phyloP scores from a whole-genome alignment of 2,888 invertebrate genomes.

The Macaria liturata region DNA sequence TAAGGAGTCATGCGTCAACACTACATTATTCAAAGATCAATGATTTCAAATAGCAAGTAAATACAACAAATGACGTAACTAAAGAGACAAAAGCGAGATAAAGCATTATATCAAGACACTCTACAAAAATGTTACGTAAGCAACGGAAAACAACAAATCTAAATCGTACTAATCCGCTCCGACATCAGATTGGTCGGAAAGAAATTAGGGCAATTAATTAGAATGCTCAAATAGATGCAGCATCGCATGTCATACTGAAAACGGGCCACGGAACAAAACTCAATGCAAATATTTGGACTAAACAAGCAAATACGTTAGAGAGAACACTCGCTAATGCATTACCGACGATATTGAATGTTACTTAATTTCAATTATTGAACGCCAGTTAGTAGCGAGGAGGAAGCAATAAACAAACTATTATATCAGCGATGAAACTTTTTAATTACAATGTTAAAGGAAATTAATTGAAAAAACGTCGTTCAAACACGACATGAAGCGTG shows the following conservation, averaged over 20 bases:
- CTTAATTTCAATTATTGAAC: neutral
- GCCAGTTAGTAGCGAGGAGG: neutral
- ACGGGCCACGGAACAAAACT: conserved; percentile 6
- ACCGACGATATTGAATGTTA: neutral
- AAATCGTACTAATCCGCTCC: no score
- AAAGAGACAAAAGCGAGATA: no score
- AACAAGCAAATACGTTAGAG: conserved; percentile 16
- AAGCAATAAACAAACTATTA: neutral
- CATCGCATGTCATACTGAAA: neutral
- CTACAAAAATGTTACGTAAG: no score
- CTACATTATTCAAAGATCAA: no score
- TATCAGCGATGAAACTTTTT: conserved; percentile 1
- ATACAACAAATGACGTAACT: no score
- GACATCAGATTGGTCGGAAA: neutral
- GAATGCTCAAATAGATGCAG: conserved; percentile 6
- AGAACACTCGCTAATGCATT: conserved; percentile 11
- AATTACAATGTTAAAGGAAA: conserved; percentile 3
- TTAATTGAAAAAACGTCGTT: conserved; percentile 1
- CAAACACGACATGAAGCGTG: conserved; percentile 8
- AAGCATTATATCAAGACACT: no score
- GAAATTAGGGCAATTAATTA: conserved; percentile 8
- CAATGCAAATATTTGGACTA: conserved; percentile 19
- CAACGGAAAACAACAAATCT: no score
- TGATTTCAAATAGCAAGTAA: no score
- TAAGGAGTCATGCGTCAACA: no score